Evolutionary conservation across 2,113 vertebrate species (phyloP), one percentile per base, ranked within the genome.

Genomic region (Pterocles gutturalis): DNA sequence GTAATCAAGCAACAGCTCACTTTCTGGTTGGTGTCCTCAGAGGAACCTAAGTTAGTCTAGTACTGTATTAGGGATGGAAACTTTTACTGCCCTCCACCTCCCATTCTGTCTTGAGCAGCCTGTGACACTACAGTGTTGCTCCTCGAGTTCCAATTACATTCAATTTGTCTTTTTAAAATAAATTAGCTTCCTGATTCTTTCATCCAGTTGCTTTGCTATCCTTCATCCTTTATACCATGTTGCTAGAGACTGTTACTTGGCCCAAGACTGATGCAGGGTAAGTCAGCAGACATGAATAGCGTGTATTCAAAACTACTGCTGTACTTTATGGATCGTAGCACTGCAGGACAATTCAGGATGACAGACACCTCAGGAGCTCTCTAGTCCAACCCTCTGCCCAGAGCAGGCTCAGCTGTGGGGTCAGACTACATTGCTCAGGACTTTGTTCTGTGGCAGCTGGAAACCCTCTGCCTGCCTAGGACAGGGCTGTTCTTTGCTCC

Each of bases 1-100:
- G 7, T 64, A 22, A n/a, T 5, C 21, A 64, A 73, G 10, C 6
- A 51, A 26, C 38, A 87, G 13, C 17, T 73, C 43, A 46, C 2
- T 5, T 77, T 77, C 60, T 78, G 22, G 1, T 64, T 93, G 20
- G 43, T 57, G 13, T 58, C 16, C 38, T 69, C 29, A 83, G 43
- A 64, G 8, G 13, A 66, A 51, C 17, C 7, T 57, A 66, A 58
- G 2, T 64, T 58, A 73, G 8, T 41, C 26, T 61, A 41, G 15
- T 41, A 28, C 13, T 1, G 0, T 16, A 34, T 66, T 54, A 54
- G 22, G 20, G 17, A 7, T 1, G 1, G 17, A 18, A 65, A 17
- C 10, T 77, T 82, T 55, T 78, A 33, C 48, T 66, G 6, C 21
- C 19, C 10, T 67, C 4, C 26, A 43, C 7, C 19, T 90, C 29